Conservation (phyloP, 2,113 vertebrate species). For the Pungitius pungitius region DNA sequence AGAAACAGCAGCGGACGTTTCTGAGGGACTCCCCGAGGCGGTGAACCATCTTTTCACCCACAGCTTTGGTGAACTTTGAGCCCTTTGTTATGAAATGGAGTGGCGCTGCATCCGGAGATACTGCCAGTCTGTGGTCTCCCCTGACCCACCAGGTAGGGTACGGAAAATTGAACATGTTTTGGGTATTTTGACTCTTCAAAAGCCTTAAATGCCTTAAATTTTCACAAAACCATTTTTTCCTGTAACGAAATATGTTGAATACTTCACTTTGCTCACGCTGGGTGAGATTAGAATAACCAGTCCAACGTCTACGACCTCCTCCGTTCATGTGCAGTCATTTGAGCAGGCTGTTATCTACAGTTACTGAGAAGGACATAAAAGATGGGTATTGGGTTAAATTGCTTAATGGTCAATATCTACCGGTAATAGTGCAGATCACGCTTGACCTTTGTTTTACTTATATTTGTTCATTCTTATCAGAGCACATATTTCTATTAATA, state of each 20-base stretch:
- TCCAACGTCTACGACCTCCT: not conserved
- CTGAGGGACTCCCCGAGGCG: not conserved
- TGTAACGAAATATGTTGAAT: not conserved
- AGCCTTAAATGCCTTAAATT: not conserved
- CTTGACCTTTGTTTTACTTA: not conserved
- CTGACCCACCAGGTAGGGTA: conserved; percentile 55
- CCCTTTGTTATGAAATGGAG: conserved; percentile 60
- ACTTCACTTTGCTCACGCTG: not conserved
- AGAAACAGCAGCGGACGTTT: not conserved
- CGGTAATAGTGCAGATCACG: not conserved
- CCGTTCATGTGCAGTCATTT: not conserved
- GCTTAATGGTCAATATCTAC: not conserved
- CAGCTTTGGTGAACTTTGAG: conserved; percentile 15
- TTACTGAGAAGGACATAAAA: not conserved
- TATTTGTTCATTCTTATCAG: not conserved
- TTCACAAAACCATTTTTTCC: not conserved
- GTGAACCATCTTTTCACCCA: not conserved
- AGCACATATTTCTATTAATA: not conserved
- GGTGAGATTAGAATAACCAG: not conserved
- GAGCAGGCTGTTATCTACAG: not conserved
- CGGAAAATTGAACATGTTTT: not conserved
- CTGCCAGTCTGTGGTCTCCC: conserved; percentile 20
- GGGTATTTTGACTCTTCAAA: not conserved
- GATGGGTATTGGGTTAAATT: not conserved
- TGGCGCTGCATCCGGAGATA: conserved; percentile 38